Evolutionary conservation across 2,113 vertebrate genomes (phyloP).

Genomic region (Petaurus breviceps): DNA sequence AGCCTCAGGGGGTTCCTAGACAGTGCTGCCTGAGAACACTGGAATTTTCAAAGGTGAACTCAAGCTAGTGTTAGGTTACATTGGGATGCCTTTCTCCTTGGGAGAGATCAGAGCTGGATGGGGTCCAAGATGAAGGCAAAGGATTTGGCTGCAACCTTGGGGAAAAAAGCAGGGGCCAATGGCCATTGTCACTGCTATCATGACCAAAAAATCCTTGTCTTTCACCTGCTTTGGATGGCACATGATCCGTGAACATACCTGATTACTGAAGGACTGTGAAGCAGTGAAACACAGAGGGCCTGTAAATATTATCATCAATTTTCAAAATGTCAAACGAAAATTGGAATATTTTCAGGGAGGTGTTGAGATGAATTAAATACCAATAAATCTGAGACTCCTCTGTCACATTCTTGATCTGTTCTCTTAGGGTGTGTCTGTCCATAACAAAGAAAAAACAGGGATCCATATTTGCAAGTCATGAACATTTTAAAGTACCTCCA

Average conservation of each 20-base stretch:
- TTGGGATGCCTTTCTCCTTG: neutral
- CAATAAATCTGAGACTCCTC: neutral
- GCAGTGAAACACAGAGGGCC: neutral
- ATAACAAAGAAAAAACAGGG: neutral
- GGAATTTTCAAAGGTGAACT: neutral
- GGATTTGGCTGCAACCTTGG: neutral
- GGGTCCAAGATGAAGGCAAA: neutral
- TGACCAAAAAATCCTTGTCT: neutral
- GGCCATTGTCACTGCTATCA: neutral
- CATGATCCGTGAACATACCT: neutral
- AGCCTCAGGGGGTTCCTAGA: neutral
- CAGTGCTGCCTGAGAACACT: neutral
- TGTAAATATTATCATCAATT: slow-evolving; percentile 1
- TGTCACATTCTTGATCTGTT: slow-evolving; percentile 1
- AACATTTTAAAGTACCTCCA: neutral
- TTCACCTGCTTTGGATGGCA: neutral
- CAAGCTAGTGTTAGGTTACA: neutral
- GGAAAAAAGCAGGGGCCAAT: neutral
- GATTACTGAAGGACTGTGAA: neutral
- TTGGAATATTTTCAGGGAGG: slow-evolving; percentile 15
- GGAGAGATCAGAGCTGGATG: neutral
- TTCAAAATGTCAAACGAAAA: slow-evolving; percentile 5
- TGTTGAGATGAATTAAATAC: slow-evolving; percentile 10
- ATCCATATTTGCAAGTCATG: neutral
- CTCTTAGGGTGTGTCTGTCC: neutral